Conservation (phyloP, 2,113 vertebrate species). For the Plotosus lineatus region DNA sequence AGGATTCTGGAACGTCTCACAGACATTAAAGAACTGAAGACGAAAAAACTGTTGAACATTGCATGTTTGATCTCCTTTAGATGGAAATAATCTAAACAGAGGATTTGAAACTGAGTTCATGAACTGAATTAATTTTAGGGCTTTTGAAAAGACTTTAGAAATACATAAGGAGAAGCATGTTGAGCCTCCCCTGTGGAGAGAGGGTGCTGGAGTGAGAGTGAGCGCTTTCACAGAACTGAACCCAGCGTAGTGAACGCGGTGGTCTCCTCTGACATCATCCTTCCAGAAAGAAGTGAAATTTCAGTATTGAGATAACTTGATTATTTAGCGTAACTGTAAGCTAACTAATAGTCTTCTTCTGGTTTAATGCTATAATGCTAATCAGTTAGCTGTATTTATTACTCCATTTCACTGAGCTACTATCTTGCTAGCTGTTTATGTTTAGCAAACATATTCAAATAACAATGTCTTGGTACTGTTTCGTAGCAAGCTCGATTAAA, state of each 20-base stretch:
- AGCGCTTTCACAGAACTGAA: conserved; percentile 4
- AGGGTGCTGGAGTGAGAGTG: conserved; percentile 44
- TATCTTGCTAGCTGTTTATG: conserved; percentile 10
- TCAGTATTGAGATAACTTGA: not conserved
- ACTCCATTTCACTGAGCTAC: conserved; percentile 3
- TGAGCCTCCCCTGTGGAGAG: conserved; percentile 60
- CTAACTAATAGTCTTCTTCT: not conserved
- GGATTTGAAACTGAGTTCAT: not conserved
- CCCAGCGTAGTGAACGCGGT: not conserved
- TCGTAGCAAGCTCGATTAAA: not conserved
- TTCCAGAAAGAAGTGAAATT: not conserved
- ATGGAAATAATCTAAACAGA: not conserved
- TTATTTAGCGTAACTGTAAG: not conserved
- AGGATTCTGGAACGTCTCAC: conserved; percentile 25
- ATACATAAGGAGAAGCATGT: conserved; percentile 68
- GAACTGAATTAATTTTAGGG: conserved; percentile 1
- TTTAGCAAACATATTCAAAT: conserved; percentile 2
- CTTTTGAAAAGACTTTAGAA: conserved; percentile 51
- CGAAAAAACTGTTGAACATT: not conserved
- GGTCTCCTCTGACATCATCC: conserved; percentile 27
- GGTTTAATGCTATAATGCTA: not conserved
- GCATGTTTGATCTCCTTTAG: conserved; percentile 33
- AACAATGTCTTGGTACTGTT: not conserved
- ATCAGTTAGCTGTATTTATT: not conserved
- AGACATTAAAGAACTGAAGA: conserved; percentile 41